Evolutionary conservation across 2,113 vertebrate genomes (phyloP).

Genomic region (Protomyctophum bolini): DNA sequence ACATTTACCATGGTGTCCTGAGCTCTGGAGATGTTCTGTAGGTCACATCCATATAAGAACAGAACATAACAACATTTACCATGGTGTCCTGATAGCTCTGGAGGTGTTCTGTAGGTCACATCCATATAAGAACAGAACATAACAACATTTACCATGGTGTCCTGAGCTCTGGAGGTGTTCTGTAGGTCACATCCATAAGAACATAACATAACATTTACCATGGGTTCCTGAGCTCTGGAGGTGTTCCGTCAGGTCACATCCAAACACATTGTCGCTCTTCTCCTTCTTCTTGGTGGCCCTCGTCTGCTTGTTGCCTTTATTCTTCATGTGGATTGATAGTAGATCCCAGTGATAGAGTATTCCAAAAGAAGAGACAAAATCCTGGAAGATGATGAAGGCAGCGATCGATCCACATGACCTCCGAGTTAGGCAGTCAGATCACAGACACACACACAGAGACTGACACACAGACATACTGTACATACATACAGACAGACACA

Average conservation of each 20-base stretch:
- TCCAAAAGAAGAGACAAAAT: constrained; percentile 61
- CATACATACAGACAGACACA: too few species aligned
- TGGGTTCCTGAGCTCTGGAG: constrained; percentile 94
- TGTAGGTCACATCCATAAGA: too few species aligned
- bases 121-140: too few species aligned
- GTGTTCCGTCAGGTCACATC: constrained; percentile 96
- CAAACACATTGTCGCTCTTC: constrained; percentile 85
- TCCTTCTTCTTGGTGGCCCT: constrained; percentile 93
- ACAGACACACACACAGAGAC: background rate
- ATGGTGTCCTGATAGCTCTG: constrained; percentile 97
- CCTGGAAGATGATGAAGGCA: constrained; percentile 34
- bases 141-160: constrained; percentile 92
- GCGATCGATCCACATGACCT: constrained; percentile 67
- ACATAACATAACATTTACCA: constrained; percentile 85
- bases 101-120: too few species aligned
- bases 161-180: too few species aligned
- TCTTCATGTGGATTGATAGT: constrained; percentile 99
- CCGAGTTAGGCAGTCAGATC: constrained; percentile 29
- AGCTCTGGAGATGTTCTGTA: constrained; percentile 93
- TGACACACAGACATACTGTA: too few species aligned
- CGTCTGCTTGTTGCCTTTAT: constrained; percentile 93
- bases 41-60: constrained; percentile 96
- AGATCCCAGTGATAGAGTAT: constrained; percentile 59
- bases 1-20: constrained; percentile 93
- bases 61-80: constrained; percentile 85